Conservation (phyloP, 2,113 vertebrate species). For the Brachyistius frenatus region DNA sequence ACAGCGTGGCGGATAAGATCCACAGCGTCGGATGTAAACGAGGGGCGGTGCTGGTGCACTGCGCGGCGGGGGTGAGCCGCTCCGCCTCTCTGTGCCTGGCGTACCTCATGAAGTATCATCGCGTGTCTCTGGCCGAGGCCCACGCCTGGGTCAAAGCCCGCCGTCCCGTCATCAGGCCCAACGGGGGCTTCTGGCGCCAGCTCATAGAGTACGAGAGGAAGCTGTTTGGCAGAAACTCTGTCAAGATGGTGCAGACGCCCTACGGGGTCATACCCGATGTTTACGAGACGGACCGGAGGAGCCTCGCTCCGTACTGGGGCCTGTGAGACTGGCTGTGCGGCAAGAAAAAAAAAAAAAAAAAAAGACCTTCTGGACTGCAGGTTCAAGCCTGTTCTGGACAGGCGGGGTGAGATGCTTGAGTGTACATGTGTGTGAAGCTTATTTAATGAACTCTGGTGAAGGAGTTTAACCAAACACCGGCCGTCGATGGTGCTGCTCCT, state of each 20-base stretch:
- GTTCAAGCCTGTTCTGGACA: conserved; percentile 42
- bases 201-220: conserved; percentile 97
- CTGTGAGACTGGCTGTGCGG: conserved; percentile 77
- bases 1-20: conserved; percentile 96
- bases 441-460: conserved; percentile 43
- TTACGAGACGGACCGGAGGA: conserved; percentile 93
- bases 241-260: conserved; percentile 97
- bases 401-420: conserved; percentile 47
- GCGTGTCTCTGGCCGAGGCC: conserved; percentile 92
- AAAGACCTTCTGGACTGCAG: conserved; percentile 44
- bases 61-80: conserved; percentile 94
- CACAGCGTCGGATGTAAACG: conserved; percentile 95
- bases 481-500: conserved; percentile 26
- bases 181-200: conserved; percentile 97
- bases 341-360: no score
- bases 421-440: conserved; percentile 63
- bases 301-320: conserved; percentile 95
- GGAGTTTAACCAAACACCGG: conserved; percentile 33
- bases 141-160: conserved; percentile 96
- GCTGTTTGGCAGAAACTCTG: conserved; percentile 94
- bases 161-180: conserved; percentile 94
- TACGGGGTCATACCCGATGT: conserved; percentile 95
- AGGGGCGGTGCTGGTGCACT: conserved; percentile 94
- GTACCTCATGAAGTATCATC: conserved; percentile 98
- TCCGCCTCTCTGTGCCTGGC: conserved; percentile 96